A percentile compares a stretch with the other conserved stretches of the same genome.
These are phyloP conservation scores for Drosophila cardini DNA, from an alignment of 1,140 invertebrate species.

Conservation along the genomic window DNA sequence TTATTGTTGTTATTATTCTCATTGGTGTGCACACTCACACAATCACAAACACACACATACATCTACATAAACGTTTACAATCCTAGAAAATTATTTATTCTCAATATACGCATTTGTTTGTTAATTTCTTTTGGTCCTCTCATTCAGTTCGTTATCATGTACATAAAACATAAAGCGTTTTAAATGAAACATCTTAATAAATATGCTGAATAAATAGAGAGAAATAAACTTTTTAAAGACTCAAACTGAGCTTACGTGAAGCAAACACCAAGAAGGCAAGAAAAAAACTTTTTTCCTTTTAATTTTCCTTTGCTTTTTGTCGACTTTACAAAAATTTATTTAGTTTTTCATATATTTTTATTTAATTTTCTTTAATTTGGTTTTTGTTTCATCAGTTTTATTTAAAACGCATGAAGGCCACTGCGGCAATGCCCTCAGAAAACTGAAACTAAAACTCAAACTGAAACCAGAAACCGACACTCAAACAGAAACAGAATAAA, in stretches of 20 bases:
- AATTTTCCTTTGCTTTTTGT: slow-evolving; percentile 6
- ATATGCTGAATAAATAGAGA: slow-evolving; percentile 31
- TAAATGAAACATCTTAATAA: slow-evolving; percentile 18
- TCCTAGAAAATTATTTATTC: slow-evolving; percentile 28
- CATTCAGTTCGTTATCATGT: slow-evolving; percentile 6
- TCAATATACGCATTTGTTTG: slow-evolving; percentile 24
- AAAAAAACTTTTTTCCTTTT: slow-evolving; percentile 23
- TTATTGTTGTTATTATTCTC: slow-evolving; percentile 65
- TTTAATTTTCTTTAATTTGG: slow-evolving; percentile 27
- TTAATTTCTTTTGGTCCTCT: slow-evolving; percentile 20
- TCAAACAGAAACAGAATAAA: slow-evolving; percentile 31
- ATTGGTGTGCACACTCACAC: slow-evolving; percentile 66
- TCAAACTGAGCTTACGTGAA: slow-evolving; percentile 61
- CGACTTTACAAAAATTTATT: slow-evolving; percentile 6
- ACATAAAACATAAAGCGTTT: slow-evolving; percentile 17
- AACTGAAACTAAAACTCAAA: slow-evolving; percentile 12
- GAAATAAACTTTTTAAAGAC: slow-evolving; percentile 13
- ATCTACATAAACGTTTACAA: slow-evolving; percentile 30
- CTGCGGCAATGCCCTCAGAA: slow-evolving; percentile 49
- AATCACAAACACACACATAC: slow-evolving; percentile 23
- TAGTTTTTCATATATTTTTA: slow-evolving; percentile 2
- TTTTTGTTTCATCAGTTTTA: slow-evolving; percentile 34
- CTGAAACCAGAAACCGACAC: background rate
- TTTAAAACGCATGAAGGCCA: slow-evolving; percentile 73
- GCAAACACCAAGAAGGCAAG: slow-evolving; percentile 46